phyloP scores from a whole-genome alignment of 2,888 invertebrate genomes.

The Mylabris sibirica region DNA sequence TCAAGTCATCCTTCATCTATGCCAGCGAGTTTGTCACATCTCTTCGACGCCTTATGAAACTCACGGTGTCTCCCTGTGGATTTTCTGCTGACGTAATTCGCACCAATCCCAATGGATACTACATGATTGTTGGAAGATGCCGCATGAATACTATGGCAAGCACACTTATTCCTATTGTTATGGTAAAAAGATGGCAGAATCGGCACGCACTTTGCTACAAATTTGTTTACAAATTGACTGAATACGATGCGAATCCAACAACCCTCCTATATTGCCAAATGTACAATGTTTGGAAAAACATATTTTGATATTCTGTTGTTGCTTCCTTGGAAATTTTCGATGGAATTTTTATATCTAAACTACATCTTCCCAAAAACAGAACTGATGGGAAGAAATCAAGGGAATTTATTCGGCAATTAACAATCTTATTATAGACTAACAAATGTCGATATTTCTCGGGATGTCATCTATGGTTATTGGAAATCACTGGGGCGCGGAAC shows the following conservation, averaged over 20 bases:
- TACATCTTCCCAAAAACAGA: too few species aligned
- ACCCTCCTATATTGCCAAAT: neutral
- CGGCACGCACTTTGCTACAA: constrained; percentile 37
- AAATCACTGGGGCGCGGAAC: constrained; percentile 49
- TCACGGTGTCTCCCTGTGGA: constrained; percentile 50
- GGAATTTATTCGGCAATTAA: constrained; percentile 53
- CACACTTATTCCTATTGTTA: constrained; percentile 55
- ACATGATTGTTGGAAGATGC: constrained; percentile 60
- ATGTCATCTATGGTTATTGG: constrained; percentile 52
- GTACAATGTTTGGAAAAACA: neutral
- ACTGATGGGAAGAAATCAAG: neutral
- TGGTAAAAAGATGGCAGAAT: constrained; percentile 48
- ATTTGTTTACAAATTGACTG: constrained; percentile 37
- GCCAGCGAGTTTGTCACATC: constrained; percentile 49
- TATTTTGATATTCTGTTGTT: neutral
- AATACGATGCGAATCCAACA: constrained; percentile 25
- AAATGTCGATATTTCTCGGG: constrained; percentile 50
- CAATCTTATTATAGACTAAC: constrained; percentile 46
- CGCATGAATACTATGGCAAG: constrained; percentile 57
- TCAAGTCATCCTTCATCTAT: constrained; percentile 54
- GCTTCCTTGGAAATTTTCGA: neutral
- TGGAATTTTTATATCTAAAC: too few species aligned
- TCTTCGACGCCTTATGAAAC: constrained; percentile 55
- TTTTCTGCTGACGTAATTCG: constrained; percentile 58
- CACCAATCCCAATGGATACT: constrained; percentile 55